Evolutionary conservation across 2,797 vertebrate species (phyloP).

Genomic region (Gallinago solitaria): DNA sequence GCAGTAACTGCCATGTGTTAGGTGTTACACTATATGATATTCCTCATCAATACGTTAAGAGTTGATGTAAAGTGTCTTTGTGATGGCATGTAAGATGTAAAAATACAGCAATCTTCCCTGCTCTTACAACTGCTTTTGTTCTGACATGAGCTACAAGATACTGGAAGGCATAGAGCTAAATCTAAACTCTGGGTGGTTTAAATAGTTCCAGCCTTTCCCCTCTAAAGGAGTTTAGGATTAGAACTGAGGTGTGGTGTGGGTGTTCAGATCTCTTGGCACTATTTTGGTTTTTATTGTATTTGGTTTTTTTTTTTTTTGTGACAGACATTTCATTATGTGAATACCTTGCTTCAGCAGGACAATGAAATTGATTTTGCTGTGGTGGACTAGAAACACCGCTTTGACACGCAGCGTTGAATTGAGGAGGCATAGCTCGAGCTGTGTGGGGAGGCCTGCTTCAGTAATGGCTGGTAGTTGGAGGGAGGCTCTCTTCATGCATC

Average conservation of each 20-base stretch:
- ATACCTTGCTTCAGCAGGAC: neutral
- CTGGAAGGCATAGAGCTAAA: neutral
- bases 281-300: neutral
- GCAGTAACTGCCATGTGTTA: neutral
- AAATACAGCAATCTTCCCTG: neutral
- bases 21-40: neutral
- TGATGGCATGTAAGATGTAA: neutral
- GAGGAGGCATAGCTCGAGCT: neutral
- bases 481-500: neutral
- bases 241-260: neutral
- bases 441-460: neutral
- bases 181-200: neutral
- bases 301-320: neutral
- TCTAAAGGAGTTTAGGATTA: neutral
- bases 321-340: neutral
- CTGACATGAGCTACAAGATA: neutral
- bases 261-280: neutral
- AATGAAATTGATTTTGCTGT: neutral
- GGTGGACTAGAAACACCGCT: neutral
- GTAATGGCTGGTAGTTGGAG: too few relatives aligned
- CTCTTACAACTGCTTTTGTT: neutral
- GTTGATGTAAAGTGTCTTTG: neutral
- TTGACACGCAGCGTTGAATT: fast-evolving
- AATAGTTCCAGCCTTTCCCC: neutral
- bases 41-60: fast-evolving